phyloP scores from a whole-genome alignment of 2,888 invertebrate species.

The Cephalotes varians region DNA sequence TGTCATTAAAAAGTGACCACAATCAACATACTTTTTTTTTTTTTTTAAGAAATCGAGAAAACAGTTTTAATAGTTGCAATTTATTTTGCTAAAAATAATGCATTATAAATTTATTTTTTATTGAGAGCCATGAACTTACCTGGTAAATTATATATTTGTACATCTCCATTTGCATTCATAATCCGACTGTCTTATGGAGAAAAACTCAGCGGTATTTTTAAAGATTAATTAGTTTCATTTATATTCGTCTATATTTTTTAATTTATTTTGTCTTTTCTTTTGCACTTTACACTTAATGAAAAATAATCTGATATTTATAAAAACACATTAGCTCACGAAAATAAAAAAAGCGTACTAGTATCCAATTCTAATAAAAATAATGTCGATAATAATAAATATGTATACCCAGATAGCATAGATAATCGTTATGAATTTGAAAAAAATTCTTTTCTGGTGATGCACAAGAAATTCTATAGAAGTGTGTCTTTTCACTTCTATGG shows the following conservation, averaged over 20 bases:
- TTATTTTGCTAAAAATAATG: conserved; percentile 1
- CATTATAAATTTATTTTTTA: not conserved
- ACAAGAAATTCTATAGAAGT: no score
- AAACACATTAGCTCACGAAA: not conserved
- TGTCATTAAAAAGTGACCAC: not conserved
- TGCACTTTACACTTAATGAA: not conserved
- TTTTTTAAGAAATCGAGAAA: not conserved
- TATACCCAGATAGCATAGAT: no score
- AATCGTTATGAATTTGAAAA: no score
- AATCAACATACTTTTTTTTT: not conserved
- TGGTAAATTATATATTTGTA: not conserved
- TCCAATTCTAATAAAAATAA: not conserved
- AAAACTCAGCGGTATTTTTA: not conserved
- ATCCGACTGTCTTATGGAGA: not conserved
- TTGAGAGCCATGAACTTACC: not conserved
- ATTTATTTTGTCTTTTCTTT: no score
- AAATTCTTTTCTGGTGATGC: no score
- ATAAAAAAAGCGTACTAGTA: not conserved
- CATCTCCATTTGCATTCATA: no score
- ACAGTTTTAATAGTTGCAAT: not conserved
- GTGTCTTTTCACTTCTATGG: no score
- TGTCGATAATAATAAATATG: not conserved
- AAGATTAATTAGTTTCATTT: not conserved
- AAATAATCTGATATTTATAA: not conserved
- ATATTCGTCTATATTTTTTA: not conserved